Evolutionary conservation across 2,113 vertebrate genomes (phyloP).

Genomic region (Caloenas nicobarica): DNA sequence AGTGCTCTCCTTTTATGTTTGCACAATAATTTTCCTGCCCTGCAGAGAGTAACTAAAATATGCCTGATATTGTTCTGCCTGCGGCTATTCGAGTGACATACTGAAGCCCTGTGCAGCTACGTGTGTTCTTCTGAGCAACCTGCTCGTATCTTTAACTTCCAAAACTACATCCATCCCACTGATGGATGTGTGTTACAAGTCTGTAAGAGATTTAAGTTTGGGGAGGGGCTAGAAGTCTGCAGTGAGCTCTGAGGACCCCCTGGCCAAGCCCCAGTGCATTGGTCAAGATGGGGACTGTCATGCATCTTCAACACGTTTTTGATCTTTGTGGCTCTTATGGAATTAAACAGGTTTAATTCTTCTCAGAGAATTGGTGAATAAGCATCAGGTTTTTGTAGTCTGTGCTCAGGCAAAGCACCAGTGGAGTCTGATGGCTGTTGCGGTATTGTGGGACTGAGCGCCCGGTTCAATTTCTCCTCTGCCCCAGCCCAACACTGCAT

Average conservation of each 20-base stretch:
- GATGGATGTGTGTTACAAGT: background rate
- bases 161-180: background rate
- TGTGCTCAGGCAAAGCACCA: background rate
- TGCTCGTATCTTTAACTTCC: background rate
- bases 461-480: background rate
- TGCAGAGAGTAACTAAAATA: background rate
- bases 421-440: background rate
- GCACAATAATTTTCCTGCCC: background rate
- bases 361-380: background rate
- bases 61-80: background rate
- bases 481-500: background rate
- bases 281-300: background rate
- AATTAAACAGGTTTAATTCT: background rate
- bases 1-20: background rate
- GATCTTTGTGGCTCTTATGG: background rate
- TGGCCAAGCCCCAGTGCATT: no score
- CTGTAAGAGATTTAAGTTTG: no score
- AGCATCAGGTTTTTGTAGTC: background rate
- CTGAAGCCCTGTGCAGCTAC: background rate
- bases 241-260: background rate
- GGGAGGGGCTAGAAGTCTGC: background rate
- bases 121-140: background rate
- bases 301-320: background rate
- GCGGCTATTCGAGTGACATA: background rate
- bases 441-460: rapidly evolving